Evolutionary conservation across 92 coral and sea anemone species (phyloP).

Genomic region (Zoanthus solanderi): DNA sequence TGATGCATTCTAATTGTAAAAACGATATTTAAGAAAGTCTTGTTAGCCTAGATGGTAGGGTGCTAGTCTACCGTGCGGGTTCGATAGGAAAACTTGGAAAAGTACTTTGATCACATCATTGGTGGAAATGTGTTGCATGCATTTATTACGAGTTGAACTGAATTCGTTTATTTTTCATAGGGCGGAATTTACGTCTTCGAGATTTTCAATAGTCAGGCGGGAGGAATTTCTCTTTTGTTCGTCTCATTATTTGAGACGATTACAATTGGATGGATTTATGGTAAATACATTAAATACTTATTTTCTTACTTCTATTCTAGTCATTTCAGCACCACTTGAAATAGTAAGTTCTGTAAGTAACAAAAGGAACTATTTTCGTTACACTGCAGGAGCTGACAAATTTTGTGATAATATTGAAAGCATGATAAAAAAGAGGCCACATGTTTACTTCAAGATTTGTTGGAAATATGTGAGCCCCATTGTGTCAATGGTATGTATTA

Average conservation of each 20-base stretch:
- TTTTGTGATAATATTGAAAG: conserved; percentile 75
- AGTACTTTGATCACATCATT: too few species aligned
- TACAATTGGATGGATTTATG: conserved; percentile 92
- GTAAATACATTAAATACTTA: conserved; percentile 49
- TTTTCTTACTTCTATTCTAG: background rate
- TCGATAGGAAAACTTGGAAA: too few species aligned
- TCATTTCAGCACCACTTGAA: background rate
- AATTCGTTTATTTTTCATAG: conserved; percentile 32
- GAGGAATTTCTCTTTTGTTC: conserved; percentile 78
- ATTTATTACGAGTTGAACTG: too few species aligned
- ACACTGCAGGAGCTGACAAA: conserved; percentile 65
- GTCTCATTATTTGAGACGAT: conserved; percentile 78
- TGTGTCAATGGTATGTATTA: conserved; percentile 71
- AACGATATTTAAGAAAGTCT: too few species aligned
- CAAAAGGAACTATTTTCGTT: too few species aligned
- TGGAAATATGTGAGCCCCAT: conserved; percentile 90
- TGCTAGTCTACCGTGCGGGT: too few species aligned
- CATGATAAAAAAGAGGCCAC: conserved; percentile 87
- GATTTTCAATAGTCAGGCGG: conserved; percentile 86
- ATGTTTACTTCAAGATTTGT: conserved; percentile 76
- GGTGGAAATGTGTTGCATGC: too few species aligned
- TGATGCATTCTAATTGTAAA: too few species aligned
- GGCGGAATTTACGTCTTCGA: conserved; percentile 89
- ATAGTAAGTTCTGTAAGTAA: background rate
- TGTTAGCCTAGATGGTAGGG: too few species aligned